Evolutionary conservation across 2,888 invertebrate species (phyloP), one percentile per base, ranked within the genome.

Genomic region (Diarsia rubi): DNA sequence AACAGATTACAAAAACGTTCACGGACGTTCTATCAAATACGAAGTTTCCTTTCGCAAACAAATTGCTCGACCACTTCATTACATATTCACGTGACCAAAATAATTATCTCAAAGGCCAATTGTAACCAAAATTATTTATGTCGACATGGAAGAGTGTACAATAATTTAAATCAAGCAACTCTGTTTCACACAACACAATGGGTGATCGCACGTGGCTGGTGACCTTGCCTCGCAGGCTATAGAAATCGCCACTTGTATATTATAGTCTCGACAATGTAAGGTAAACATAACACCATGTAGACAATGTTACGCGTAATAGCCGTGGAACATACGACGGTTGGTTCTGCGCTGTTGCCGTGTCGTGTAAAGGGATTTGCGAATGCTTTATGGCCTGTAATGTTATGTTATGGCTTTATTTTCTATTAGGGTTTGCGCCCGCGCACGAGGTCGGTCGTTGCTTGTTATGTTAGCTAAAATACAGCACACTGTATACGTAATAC

Each of bases 211-310:
- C 94, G 94, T 93, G 92, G 92, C 91, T 81, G 69, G 79, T 88
- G 95, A 94, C 94, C 95, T 94, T 94, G 94, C 85, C 84, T 80
- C 86, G 86, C 82, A 86, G 84, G 79, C 79, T 83, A 88, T 88
- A 89, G 88, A 90, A 89, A 89, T 88, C 86, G 84, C 86, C 84
- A 87, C 85, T 86, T 83, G 84, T 88, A 83, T 86, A 85, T 84
- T 81, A 86, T 82, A 82, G 81, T 83, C 75, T 73, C 85, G 82
- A 89, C 90, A 90, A 88, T 88, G 90, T 89, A 88, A 89, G 81
- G 87, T 90, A 90, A 91, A 90, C 88, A 89, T 86, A 84, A 86
- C 88, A 86, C 79, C 83, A 82, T 88, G 82, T 79, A 87, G 89
- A 91, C 92, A 90, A 90, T 90, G 92, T 91, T 89, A 88, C 85